These are phyloP conservation scores for Micromussa lordhowensis DNA, from an alignment of 92 coral and sea anemone genomes.

Conservation along the genomic window DNA sequence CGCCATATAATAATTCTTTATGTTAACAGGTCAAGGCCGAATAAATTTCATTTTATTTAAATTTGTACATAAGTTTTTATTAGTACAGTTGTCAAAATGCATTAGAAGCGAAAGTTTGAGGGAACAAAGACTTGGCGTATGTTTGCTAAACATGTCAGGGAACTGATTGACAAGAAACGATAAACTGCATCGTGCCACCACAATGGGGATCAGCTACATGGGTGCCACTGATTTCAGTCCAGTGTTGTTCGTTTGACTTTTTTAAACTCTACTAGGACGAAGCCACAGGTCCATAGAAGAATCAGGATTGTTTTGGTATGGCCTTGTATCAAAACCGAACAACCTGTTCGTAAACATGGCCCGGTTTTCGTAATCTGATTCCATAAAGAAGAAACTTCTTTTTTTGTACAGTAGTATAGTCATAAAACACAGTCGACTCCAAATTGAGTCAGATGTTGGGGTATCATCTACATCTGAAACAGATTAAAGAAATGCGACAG, in stretches of 20 bases:
- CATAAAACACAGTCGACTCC: not conserved
- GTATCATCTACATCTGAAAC: not conserved
- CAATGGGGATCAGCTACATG: not conserved
- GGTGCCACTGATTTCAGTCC: not conserved
- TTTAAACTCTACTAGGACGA: not conserved
- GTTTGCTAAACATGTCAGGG: not conserved
- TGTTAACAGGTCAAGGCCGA: not conserved
- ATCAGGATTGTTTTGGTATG: not conserved
- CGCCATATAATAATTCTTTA: not conserved
- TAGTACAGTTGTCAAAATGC: not conserved
- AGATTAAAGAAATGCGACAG: not conserved
- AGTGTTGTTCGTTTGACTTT: not conserved
- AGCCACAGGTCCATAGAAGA: not conserved
- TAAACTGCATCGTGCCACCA: not conserved
- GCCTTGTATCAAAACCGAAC: not conserved
- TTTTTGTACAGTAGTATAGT: not conserved
- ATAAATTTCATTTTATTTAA: not conserved
- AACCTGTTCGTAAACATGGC: not conserved
- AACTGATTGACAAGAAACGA: not conserved
- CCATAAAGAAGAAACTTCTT: not conserved
- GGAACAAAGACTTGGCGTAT: not conserved
- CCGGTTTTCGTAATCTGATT: not conserved
- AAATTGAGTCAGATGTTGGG: conserved; percentile 4
- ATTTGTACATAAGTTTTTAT: not conserved
- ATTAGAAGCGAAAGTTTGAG: not conserved